Conservation (phyloP, 2,797 vertebrate genomes). For the Euthynnus affinis region DNA sequence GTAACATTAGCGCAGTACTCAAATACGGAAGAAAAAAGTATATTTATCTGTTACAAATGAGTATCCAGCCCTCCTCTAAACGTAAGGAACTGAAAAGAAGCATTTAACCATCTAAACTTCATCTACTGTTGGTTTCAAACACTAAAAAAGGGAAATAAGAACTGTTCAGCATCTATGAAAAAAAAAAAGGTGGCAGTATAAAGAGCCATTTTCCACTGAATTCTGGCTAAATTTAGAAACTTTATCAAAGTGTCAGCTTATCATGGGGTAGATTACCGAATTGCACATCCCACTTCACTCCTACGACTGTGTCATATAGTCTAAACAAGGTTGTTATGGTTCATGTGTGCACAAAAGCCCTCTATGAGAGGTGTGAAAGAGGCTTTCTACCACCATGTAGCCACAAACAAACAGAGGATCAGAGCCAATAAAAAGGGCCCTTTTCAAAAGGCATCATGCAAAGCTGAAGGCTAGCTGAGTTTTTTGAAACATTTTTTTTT, state of each 20-base stretch:
- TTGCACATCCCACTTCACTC: constrained; percentile 11
- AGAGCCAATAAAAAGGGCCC: constrained; percentile 35
- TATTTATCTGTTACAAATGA: background rate
- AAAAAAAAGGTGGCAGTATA: background rate
- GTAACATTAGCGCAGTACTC: background rate
- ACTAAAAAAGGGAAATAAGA: background rate
- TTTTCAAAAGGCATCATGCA: constrained; percentile 29
- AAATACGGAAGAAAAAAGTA: background rate
- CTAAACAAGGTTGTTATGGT: constrained; percentile 52
- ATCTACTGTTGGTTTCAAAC: background rate
- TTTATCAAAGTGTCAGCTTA: constrained; percentile 6
- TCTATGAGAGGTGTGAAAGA: constrained; percentile 65
- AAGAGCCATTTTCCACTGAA: background rate
- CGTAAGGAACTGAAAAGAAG: background rate
- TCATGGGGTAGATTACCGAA: constrained; percentile 8
- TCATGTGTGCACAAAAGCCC: constrained; percentile 54
- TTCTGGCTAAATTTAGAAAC: background rate
- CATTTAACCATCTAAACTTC: background rate
- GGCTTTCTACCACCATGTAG: constrained; percentile 48
- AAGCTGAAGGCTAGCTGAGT: constrained; percentile 20
- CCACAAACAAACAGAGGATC: constrained; percentile 76
- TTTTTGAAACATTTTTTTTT: constrained; percentile 4
- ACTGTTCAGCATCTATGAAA: background rate
- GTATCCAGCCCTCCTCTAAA: background rate
- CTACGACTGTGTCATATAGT: constrained; percentile 17